Conservation (phyloP, 2,888 invertebrate genomes). For the Standfussiana lucernea region DNA sequence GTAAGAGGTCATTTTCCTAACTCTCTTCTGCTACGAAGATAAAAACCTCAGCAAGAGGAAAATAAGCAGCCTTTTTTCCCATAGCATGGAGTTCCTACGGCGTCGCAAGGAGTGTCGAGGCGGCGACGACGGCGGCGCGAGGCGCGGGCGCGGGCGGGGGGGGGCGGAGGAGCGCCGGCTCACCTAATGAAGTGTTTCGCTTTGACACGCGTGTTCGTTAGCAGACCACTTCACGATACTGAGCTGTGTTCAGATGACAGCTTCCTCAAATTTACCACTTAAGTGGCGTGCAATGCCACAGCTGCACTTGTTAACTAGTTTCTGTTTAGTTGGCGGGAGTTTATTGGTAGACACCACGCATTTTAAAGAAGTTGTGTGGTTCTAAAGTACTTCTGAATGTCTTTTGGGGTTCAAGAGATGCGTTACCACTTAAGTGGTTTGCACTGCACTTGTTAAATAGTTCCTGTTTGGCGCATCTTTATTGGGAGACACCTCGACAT, state of each 20-base stretch:
- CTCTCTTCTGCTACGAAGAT: background rate
- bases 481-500: conserved; percentile 40
- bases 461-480: conserved; percentile 72
- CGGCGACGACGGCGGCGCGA: conserved; percentile 64
- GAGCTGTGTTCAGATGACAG: conserved; percentile 88
- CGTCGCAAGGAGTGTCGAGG: conserved; percentile 68
- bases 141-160: conserved; percentile 32
- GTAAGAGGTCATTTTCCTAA: background rate
- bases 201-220: conserved; percentile 91
- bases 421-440: conserved; percentile 17
- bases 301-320: conserved; percentile 84
- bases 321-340: conserved; percentile 72
- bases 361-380: conserved; percentile 31
- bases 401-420: conserved; percentile 13
- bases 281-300: conserved; percentile 86
- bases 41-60: background rate
- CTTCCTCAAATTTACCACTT: conserved; percentile 89
- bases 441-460: conserved; percentile 62
- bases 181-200: conserved; percentile 91
- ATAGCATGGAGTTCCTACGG: conserved; percentile 60
- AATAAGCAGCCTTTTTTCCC: background rate
- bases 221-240: conserved; percentile 87
- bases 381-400: conserved; percentile 21
- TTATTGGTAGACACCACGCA: conserved; percentile 48
- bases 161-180: conserved; percentile 78